Conservation (phyloP, 2,888 invertebrate species). For the Rhagonycha lutea region DNA sequence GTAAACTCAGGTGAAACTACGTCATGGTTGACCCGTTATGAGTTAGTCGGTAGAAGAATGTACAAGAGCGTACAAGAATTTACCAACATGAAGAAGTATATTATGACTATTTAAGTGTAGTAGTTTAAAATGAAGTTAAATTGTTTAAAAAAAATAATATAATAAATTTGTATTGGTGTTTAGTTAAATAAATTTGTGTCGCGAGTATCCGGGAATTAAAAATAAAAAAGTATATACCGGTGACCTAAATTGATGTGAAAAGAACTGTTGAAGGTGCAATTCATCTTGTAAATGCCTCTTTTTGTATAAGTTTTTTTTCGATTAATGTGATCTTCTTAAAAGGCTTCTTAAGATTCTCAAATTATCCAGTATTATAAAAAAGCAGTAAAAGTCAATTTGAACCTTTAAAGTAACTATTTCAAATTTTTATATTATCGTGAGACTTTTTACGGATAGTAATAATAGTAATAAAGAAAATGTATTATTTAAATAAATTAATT, state of each 20-base stretch:
- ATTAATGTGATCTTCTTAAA: not conserved
- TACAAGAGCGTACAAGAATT: slow-evolving; percentile 15
- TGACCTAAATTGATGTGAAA: slow-evolving; percentile 25
- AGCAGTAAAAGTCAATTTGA: not conserved
- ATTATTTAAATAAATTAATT: not conserved
- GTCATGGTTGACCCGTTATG: slow-evolving; percentile 34
- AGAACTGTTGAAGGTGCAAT: slow-evolving; percentile 25
- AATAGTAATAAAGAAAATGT: not conserved
- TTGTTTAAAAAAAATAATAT: not conserved
- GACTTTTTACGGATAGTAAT: not conserved
- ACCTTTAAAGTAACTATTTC: not conserved
- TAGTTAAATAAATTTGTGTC: slow-evolving; percentile 6
- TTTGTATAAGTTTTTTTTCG: not conserved
- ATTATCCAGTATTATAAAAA: not conserved
- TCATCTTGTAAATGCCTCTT: slow-evolving; percentile 3
- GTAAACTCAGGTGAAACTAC: slow-evolving; percentile 33
- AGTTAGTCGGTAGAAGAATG: slow-evolving; percentile 24
- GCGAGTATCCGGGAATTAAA: slow-evolving; percentile 15
- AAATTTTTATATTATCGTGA: not conserved
- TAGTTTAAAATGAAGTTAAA: not conserved
- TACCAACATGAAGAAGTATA: slow-evolving; percentile 14
- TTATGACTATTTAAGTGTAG: not conserved
- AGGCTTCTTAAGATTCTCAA: not conserved
- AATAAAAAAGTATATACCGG: slow-evolving; percentile 23
- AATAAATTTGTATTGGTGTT: not conserved